Evolutionary conservation across 1,140 invertebrate genomes (phyloP).

Genomic region (Heliconius hermathena): DNA sequence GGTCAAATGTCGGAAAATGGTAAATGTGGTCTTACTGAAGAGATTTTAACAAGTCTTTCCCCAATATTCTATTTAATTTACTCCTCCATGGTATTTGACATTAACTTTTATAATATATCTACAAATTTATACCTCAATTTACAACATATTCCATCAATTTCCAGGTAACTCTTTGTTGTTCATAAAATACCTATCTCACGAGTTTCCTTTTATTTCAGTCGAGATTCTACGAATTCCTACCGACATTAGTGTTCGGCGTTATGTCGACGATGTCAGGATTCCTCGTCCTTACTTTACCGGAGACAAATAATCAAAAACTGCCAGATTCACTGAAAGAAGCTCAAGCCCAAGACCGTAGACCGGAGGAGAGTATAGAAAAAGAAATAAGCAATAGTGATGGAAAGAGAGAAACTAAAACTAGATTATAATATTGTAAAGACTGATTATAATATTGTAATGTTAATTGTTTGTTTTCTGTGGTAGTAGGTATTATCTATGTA

Average conservation of each 20-base stretch:
- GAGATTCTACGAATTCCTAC: slow-evolving; percentile 80
- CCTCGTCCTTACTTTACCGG: slow-evolving; percentile 85
- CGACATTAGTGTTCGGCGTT: slow-evolving; percentile 86
- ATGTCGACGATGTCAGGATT: slow-evolving; percentile 85
- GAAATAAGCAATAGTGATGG: slow-evolving; percentile 46
- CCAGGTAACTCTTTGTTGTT: background rate
- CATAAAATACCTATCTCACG: background rate
- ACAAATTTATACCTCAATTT: background rate
- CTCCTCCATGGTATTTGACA: too few species aligned
- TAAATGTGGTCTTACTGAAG: too few species aligned
- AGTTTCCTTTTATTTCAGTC: slow-evolving; percentile 56
- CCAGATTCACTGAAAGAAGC: slow-evolving; percentile 87
- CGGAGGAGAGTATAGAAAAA: slow-evolving; percentile 41
- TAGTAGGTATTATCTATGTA: background rate
- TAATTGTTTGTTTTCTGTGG: background rate
- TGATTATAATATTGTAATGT: slow-evolving; percentile 20
- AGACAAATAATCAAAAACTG: slow-evolving; percentile 85
- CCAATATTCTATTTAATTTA: background rate
- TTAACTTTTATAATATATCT: background rate
- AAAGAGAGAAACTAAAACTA: slow-evolving; percentile 45
- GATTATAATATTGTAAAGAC: slow-evolving; percentile 39
- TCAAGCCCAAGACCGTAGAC: slow-evolving; percentile 73
- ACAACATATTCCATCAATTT: background rate
- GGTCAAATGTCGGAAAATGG: too few species aligned
- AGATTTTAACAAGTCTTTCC: background rate